phyloP scores from a whole-genome alignment of 2,797 vertebrate species.

The Sebastes nivosus region DNA sequence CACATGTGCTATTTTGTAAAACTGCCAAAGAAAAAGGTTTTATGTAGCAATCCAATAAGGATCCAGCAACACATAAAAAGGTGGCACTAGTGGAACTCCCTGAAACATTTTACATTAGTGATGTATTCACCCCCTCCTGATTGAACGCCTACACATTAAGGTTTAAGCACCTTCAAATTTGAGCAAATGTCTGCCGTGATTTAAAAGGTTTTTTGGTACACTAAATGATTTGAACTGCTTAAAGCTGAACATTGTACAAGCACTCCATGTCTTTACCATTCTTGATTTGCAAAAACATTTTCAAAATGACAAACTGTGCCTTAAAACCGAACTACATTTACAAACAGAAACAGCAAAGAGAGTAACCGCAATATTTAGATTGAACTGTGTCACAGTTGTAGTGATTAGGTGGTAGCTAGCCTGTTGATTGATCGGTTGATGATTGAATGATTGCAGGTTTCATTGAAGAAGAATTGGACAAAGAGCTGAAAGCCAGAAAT shows the following conservation, averaged over 20 bases:
- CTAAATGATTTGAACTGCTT: neutral
- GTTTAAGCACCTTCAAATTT: neutral
- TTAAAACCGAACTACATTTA: constrained; percentile 6
- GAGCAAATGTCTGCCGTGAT: neutral
- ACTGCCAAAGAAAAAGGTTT: neutral
- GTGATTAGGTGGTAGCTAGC: constrained; percentile 24
- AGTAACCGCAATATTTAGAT: constrained; percentile 18
- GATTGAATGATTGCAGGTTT: constrained; percentile 58
- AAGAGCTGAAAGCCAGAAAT: constrained; percentile 37
- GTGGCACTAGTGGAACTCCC: constrained; percentile 24
- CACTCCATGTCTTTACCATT: neutral
- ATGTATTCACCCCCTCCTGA: constrained; percentile 11
- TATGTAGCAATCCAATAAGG: neutral
- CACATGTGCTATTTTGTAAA: neutral
- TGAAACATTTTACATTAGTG: constrained; percentile 17
- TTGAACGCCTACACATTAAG: constrained; percentile 5
- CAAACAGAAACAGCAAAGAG: constrained; percentile 23
- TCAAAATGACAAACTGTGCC: neutral
- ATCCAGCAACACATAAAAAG: constrained; percentile 13
- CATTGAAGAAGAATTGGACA: constrained; percentile 18
- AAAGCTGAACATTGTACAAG: constrained; percentile 14
- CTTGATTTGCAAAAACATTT: constrained; percentile 4
- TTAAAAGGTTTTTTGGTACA: neutral
- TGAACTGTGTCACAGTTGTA: constrained; percentile 28
- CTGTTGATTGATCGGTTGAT: constrained; percentile 40